Base-by-base conservation (phyloP, 2,113 vertebrate species). In the Saccopteryx bilineata region DNA sequence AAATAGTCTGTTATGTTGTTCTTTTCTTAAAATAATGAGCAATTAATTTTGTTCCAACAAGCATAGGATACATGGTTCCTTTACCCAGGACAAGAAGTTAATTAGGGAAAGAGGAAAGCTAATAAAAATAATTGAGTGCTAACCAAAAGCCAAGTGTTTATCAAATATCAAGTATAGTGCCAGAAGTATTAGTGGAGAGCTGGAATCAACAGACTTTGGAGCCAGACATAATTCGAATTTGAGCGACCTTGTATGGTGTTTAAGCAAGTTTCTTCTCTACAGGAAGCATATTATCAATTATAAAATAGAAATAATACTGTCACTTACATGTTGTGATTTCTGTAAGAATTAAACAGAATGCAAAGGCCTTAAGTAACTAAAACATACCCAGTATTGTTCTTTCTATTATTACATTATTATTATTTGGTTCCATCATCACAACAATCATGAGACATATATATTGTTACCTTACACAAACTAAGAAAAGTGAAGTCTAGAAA, bases 61-160 rank as follows among this genome's bases (percentile, higher is more conserved):
- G 8, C 50, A 39, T 21, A 86, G 4, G 19, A 94, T 13, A 83
- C 6, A 50, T 74, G 3, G 12, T 93, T 92, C 28, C 7, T 31
- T 87, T 79, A 76, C 80, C 28, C 63, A 83, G 48, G 26, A 48
- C n/a, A 58, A 14, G 46, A 76, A 93, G 60, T 94, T 96, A 94
- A 76, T 91, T 75, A 91, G 56, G 28, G n/a, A 85, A 90, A 93
- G 39, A 2, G 4, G 11, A 90, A 96, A 75, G 10, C 58, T 94
- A 91, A 83, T 88, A 91, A 95, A 96, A 91, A 95, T 58, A 85
- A 96, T 52, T 81, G 61, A 82, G 9, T 76, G 75, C 68, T 80
- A 91, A 72, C 68, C 63, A 87, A 95, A 72, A 94, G 24, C 50
- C 63, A 81, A n/a, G 28, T 74, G 28, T 2, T 90, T 80, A 31